Evolutionary conservation across 2,888 invertebrate species (phyloP).

Genomic region (Tachina lurida): DNA sequence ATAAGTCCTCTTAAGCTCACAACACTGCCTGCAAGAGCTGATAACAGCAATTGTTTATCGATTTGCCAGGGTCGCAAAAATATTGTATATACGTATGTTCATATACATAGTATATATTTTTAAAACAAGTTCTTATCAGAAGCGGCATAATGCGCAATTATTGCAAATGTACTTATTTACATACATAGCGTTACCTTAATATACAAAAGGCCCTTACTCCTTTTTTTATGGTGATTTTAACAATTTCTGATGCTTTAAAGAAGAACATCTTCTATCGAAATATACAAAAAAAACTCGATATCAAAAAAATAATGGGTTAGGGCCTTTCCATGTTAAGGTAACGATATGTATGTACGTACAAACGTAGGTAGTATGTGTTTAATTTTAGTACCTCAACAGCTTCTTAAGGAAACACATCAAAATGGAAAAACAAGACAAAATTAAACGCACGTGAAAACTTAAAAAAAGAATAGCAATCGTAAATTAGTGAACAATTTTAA

Average conservation of each 20-base stretch:
- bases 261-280: not conserved
- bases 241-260: too few relatives aligned
- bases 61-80: too few relatives aligned
- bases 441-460: conserved; percentile 31
- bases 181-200: not conserved
- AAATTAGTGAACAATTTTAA: conserved; percentile 10
- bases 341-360: too few relatives aligned
- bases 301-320: too few relatives aligned
- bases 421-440: conserved; percentile 40
- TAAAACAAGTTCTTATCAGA: conserved; percentile 15
- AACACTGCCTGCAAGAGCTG: too few relatives aligned
- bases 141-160: conserved; percentile 54
- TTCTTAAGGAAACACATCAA: conserved; percentile 52
- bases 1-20: too few relatives aligned
- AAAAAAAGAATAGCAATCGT: not conserved
- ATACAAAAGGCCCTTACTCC: too few relatives aligned
- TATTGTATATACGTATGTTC: too few relatives aligned
- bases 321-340: too few relatives aligned
- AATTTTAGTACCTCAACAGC: conserved; percentile 68
- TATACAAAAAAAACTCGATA: not conserved
- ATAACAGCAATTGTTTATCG: too few relatives aligned
- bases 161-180: conserved; percentile 38
- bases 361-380: not conserved
- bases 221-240: too few relatives aligned
- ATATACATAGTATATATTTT: too few relatives aligned